Evolutionary conservation across 1,140 invertebrate species (phyloP).

Genomic region (Galleria mellonella): DNA sequence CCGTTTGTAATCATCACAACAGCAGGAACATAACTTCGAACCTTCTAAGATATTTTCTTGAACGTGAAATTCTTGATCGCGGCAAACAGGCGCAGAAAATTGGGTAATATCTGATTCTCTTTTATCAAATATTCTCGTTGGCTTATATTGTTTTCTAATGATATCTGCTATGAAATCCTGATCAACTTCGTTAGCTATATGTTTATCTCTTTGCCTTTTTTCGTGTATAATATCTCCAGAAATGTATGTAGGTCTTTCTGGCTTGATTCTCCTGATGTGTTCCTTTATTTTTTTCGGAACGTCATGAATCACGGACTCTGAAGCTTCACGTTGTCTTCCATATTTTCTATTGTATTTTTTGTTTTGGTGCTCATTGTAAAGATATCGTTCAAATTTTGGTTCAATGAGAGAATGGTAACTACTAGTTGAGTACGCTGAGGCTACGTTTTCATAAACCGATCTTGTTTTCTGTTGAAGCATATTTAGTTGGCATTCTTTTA

Average conservation of each 20-base stretch:
- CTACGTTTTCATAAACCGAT: slow-evolving; percentile 11
- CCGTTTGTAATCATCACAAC: slow-evolving; percentile 17
- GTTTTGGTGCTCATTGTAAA: background rate
- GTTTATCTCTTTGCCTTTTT: background rate
- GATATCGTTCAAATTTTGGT: background rate
- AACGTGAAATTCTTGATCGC: slow-evolving; percentile 41
- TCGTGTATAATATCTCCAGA: background rate
- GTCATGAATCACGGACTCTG: no score
- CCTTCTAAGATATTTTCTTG: slow-evolving; percentile 28
- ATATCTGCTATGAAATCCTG: slow-evolving; percentile 57
- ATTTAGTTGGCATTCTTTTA: slow-evolving; percentile 13
- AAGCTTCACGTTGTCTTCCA: no score
- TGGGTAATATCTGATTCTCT: slow-evolving; percentile 46
- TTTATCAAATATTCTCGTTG: slow-evolving; percentile 45
- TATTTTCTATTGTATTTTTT: no score
- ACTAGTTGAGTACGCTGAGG: slow-evolving; percentile 18
- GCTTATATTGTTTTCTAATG: slow-evolving; percentile 52
- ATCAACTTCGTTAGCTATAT: slow-evolving; percentile 23
- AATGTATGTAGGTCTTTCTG: no score
- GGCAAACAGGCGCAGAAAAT: slow-evolving; percentile 55
- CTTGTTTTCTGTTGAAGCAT: slow-evolving; percentile 19
- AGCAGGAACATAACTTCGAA: slow-evolving; percentile 50
- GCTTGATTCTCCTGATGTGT: no score
- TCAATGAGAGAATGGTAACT: slow-evolving; percentile 30
- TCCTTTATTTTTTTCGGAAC: no score